A percentile compares a stretch with the other conserved stretches of the same genome.
Conservation (phyloP, 1,140 invertebrate genomes). For the Diabrotica undecimpunctata region DNA sequence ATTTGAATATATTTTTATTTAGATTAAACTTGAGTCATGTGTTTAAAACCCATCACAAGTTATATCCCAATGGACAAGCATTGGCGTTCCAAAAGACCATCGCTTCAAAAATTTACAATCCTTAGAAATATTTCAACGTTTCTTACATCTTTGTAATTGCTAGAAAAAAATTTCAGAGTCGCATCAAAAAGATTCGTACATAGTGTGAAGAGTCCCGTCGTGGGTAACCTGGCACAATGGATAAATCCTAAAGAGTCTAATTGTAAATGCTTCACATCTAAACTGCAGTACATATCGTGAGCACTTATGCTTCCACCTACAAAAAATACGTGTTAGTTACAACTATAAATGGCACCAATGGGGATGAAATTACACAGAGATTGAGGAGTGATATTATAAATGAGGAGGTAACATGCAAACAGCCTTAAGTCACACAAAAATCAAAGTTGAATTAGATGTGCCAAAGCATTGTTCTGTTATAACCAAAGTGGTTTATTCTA, state of each 20-base stretch:
- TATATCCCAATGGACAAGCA: background rate
- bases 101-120: background rate
- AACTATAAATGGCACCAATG: too few species aligned
- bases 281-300: slow-evolving; percentile 59
- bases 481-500: too few species aligned
- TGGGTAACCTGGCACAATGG: slow-evolving; percentile 67
- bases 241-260: slow-evolving; percentile 87
- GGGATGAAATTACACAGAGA: too few species aligned
- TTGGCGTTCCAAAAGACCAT: background rate
- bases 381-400: too few species aligned
- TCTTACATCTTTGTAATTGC: slow-evolving; percentile 81
- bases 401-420: too few species aligned
- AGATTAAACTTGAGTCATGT: too few species aligned
- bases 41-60: too few species aligned
- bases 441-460: too few species aligned
- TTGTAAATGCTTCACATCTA: slow-evolving; percentile 94
- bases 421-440: too few species aligned
- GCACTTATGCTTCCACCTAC: slow-evolving; percentile 67
- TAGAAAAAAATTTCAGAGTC: slow-evolving; percentile 81
- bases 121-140: slow-evolving; percentile 5
- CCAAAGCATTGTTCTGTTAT: too few species aligned
- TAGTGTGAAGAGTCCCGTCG: slow-evolving; percentile 64
- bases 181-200: slow-evolving; percentile 63
- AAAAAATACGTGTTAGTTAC: slow-evolving; percentile 7
- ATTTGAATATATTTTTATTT: too few species aligned